These are phyloP conservation scores for Epizoanthus illoricatus DNA, from an alignment of 92 coral and sea anemone species.

Conservation along the genomic window DNA sequence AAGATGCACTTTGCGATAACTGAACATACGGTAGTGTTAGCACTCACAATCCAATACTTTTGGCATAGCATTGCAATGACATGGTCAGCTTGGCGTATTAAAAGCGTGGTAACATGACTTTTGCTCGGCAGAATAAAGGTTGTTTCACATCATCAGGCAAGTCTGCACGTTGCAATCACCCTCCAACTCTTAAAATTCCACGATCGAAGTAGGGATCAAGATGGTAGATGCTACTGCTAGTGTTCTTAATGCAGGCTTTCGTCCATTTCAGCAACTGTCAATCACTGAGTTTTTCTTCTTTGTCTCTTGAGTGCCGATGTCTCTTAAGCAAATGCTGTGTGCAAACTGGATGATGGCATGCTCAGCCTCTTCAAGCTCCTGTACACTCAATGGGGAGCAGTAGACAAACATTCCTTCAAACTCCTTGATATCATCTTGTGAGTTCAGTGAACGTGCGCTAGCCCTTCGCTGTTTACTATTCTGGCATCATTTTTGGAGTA, in stretches of 20 bases:
- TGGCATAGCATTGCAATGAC: conserved; percentile 39
- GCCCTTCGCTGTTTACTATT: no score
- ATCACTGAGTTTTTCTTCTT: neutral
- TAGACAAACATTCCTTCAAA: no score
- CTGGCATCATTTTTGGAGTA: no score
- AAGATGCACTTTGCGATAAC: no score
- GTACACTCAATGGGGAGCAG: no score
- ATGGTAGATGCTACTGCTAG: conserved; percentile 30
- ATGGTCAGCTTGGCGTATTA: conserved; percentile 34
- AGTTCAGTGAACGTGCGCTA: no score
- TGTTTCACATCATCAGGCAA: conserved; percentile 25
- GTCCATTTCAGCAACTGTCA: conserved; percentile 27
- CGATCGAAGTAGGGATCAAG: conserved; percentile 41
- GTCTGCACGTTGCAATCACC: conserved; percentile 28
- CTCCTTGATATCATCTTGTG: no score
- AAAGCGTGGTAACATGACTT: neutral
- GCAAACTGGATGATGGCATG: no score
- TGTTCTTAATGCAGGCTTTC: conserved; percentile 33
- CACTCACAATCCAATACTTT: neutral
- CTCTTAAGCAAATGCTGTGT: no score
- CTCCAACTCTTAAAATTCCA: conserved; percentile 39
- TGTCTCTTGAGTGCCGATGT: neutral
- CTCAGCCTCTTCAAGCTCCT: no score
- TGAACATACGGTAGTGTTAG: no score
- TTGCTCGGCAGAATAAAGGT: conserved; percentile 26